Base-by-base conservation (phyloP, 2,888 invertebrate genomes). In the Tipula unca region DNA sequence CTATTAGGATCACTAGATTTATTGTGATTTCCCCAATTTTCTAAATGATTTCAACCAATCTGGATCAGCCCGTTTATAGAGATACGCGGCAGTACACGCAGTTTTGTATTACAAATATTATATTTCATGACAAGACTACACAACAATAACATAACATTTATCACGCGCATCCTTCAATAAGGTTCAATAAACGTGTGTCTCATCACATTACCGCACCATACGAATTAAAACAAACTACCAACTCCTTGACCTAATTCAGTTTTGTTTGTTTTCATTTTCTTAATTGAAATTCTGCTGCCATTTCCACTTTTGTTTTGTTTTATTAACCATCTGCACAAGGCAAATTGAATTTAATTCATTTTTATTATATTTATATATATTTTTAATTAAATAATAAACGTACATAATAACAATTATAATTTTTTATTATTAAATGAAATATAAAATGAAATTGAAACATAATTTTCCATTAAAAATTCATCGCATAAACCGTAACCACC, bases 391-490 rank as follows among this genome's bases (percentile, higher is more conserved):
- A n/a, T 48, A n/a, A 48, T 48, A 48, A 48, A 48, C n/a, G n/a
- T 48, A 48, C 4, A n/a, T 48, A 48, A 39, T 10, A 69, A 10
- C 69, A 69, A 69, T 69, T 69, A 69, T 69, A 69, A 69, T 10
- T 69, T n/a, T 69, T 69, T 69, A 69, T 69, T 69, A 69, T 69
- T 69, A 69, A 69, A 10, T 69, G 69, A 25, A 69, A 69, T 25
- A 69, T 25, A n/a, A 69, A 69, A 1, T 69, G 69, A 69, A 69
- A 69, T 69, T 69, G 69, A 69, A 69, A 69, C 69, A 69, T 69
- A 69, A 69, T 69, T 69, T 69, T 69, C 17, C 69, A 69, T 69
- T 69, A 69, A 69, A 69, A 69, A 69, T 69, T 69, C 69, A 69
- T 69, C 69, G 69, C 69, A 25, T 69, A 69, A 48, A 69, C 69